These are phyloP conservation scores for Eutolmus rufibarbis DNA, from an alignment of 2,888 invertebrate genomes.

Conservation along the genomic window DNA sequence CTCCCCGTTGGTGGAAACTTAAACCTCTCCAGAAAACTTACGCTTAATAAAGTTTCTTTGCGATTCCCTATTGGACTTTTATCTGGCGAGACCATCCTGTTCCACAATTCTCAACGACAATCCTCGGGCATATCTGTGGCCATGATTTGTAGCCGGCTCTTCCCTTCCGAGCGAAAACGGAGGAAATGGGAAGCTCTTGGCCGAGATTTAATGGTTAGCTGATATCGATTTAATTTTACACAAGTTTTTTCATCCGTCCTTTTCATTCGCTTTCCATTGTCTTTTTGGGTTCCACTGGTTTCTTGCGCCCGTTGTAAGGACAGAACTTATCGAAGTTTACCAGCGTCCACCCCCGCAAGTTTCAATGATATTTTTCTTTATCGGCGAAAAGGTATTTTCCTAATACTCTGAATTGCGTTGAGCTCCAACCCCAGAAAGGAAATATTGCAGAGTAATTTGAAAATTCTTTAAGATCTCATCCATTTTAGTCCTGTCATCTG, in stretches of 20 bases:
- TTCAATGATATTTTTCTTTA: not conserved
- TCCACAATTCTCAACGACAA: conserved; percentile 27
- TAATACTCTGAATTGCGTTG: not conserved
- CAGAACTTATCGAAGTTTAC: not conserved
- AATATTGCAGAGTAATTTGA: not conserved
- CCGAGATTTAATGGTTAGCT: conserved; percentile 27
- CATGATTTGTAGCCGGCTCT: conserved; percentile 30
- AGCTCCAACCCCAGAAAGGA: not conserved
- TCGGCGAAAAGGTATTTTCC: not conserved
- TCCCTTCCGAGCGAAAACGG: not conserved
- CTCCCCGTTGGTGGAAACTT: not conserved
- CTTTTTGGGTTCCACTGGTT: not conserved
- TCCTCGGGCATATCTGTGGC: conserved; percentile 16
- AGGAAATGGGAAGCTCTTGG: not conserved
- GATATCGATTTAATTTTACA: conserved; percentile 32
- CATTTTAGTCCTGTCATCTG: not conserved
- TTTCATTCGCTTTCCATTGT: not conserved
- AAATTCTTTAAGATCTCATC: not conserved
- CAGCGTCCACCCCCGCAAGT: not conserved
- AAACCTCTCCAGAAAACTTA: conserved; percentile 24
- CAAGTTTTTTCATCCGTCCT: not conserved
- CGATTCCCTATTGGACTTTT: conserved; percentile 31
- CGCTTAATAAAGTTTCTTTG: conserved; percentile 28
- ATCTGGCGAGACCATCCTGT: conserved; percentile 25
- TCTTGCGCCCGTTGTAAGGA: not conserved